Base-by-base conservation (phyloP, 2,113 vertebrate genomes). In the Saguinus imperator region DNA sequence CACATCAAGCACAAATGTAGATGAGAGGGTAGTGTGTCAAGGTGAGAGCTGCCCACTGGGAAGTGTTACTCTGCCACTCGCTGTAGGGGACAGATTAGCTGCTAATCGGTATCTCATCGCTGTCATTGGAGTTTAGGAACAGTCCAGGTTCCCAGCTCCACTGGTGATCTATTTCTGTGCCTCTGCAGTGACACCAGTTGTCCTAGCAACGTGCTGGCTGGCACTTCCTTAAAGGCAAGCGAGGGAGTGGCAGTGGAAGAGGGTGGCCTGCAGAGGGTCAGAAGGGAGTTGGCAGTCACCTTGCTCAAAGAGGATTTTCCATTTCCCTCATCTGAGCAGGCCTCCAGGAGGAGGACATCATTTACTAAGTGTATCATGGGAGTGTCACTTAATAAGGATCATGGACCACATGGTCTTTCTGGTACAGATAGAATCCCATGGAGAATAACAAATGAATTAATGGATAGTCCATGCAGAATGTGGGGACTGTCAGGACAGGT, bases 321-420 rank as follows among this genome's bases (percentile, higher is more conserved):
- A 76, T 94, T 95, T 96, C 97, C 93, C 79, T 97, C 9, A 85
- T 91, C 40, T 92, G 94, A 95, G 83, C 0, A 0, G 52, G 50
- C 81, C 27, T 98, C 98, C 94, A 97, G 87, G 97, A 96, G 70
- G 85, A 97, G 93, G 90, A 92, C 37, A 52, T 80, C 97, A 72
- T 61, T 77, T 75, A 20, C 48, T 17, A 25, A 76, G 64, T 48
- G 80, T 96, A 57, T 77, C 94, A n/a, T 20, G 61, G 48, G n/a
- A 91, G 73, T 66, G 70, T 94, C 95, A 52, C 57, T 97, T 97
- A 95, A 79, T 87, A 91, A 82, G 80, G 91, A 88, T 96, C 37
- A 2, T 3, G 89, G 89, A 40, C 73, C 84, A 92, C 66, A 2
- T 10, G 96, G 87, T 91, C 72, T n/a, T 83, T 20, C 91, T 93